Percentiles rank a stretch among this genome's conserved stretches.
Evolutionary conservation across 2,113 vertebrate genomes (phyloP).

Genomic region (Chaetodon auriga): DNA sequence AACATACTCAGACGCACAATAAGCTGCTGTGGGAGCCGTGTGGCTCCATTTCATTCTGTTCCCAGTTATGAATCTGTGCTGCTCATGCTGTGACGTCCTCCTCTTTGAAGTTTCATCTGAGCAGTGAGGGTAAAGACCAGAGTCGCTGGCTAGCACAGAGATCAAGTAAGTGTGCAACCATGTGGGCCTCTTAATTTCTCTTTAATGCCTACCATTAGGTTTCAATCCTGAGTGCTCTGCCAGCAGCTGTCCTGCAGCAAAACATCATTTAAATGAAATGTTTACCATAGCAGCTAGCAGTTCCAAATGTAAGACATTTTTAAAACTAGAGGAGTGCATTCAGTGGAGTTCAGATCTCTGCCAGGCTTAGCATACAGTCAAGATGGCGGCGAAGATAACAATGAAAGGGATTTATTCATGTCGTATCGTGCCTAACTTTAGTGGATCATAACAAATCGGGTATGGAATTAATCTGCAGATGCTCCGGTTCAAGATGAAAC

Average conservation of each 20-base stretch:
- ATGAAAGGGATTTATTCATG: too few species aligned
- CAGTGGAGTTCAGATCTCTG: too few species aligned
- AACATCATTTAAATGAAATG: constrained; percentile 52
- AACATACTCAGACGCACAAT: constrained; percentile 34
- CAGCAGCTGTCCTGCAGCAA: constrained; percentile 34
- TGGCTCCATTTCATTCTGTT: constrained; percentile 56
- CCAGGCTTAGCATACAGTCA: too few species aligned
- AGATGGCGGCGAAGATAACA: too few species aligned
- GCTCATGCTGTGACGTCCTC: constrained; percentile 48
- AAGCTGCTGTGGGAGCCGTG: constrained; percentile 27
- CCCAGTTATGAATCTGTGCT: constrained; percentile 65
- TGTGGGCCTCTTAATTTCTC: constrained; percentile 74
- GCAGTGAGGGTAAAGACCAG: constrained; percentile 53
- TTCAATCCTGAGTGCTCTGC: constrained; percentile 40
- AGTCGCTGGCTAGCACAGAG: constrained; percentile 34
- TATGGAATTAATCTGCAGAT: too few species aligned
- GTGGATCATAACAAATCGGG: too few species aligned
- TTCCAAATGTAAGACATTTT: constrained; percentile 33
- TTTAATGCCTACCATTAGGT: constrained; percentile 71
- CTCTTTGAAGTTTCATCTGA: constrained; percentile 70
- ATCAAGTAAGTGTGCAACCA: constrained; percentile 62
- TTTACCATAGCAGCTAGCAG: constrained; percentile 23
- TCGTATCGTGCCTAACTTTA: too few species aligned
- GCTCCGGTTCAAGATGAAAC: too few species aligned
- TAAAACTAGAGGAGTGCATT: not conserved